Percentiles rank a stretch among this genome's conserved stretches.
These are phyloP conservation scores for Nephila pilipes DNA, from an alignment of 1,140 invertebrate species.

Conservation along the genomic window DNA sequence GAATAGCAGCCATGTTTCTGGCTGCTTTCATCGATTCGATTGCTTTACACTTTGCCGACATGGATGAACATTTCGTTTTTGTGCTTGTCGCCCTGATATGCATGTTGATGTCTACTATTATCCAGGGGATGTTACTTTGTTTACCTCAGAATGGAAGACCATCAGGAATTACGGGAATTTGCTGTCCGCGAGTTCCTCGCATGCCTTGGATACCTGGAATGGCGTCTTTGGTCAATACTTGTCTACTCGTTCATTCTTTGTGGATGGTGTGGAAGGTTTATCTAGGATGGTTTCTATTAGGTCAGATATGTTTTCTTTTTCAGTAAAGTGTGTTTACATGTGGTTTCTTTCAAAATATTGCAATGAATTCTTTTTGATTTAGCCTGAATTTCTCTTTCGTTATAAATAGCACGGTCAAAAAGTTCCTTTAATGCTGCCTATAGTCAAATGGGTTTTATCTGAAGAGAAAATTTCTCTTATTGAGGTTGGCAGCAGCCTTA, in stretches of 20 bases:
- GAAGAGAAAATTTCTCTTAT: too few species aligned
- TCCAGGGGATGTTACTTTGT: constrained; percentile 30
- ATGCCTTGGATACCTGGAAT: constrained; percentile 66
- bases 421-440: too few species aligned
- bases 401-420: too few species aligned
- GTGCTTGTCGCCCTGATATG: background rate
- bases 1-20: constrained; percentile 36
- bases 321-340: too few species aligned
- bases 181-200: constrained; percentile 1
- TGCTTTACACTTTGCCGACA: constrained; percentile 12
- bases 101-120: constrained; percentile 22
- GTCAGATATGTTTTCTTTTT: constrained; percentile 2
- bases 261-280: constrained; percentile 36
- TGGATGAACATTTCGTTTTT: constrained; percentile 8
- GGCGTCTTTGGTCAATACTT: constrained; percentile 8
- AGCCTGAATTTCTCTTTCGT: too few species aligned
- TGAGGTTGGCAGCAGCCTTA: too few species aligned
- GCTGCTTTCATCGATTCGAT: background rate
- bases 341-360: too few species aligned
- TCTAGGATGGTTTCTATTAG: constrained; percentile 44
- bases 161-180: background rate
- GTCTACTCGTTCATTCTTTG: constrained; percentile 29
- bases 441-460: too few species aligned
- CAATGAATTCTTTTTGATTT: too few species aligned
- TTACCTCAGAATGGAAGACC: constrained; percentile 55